phyloP scores from a whole-genome alignment of 2,113 vertebrate species.

The Anguilla rostrata region DNA sequence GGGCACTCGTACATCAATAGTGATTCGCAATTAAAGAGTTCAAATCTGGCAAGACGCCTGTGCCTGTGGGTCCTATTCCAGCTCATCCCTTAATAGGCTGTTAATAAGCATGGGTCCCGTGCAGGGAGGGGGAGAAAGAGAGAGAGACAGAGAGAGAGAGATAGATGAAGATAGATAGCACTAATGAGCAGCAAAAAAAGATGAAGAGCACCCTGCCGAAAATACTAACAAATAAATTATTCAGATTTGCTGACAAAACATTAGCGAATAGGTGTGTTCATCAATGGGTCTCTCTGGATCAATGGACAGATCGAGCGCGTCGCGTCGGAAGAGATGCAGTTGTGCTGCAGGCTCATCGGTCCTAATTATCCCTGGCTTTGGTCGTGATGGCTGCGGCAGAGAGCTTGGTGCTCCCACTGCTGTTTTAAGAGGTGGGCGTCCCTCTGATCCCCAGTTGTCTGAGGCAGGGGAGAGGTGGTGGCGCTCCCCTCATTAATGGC shows the following conservation, averaged over 20 bases:
- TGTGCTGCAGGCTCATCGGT: not conserved
- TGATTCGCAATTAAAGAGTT: slow-evolving; percentile 16
- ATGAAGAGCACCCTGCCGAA: not conserved
- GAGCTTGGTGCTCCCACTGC: not conserved
- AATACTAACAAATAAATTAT: slow-evolving; percentile 4
- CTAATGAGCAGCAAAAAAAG: not conserved
- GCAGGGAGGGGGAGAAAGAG: not conserved
- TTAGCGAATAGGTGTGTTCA: not conserved
- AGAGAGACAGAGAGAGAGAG: not conserved
- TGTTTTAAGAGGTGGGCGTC: not conserved
- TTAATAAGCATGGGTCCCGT: not conserved
- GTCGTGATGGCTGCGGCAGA: not conserved
- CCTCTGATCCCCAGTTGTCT: not conserved
- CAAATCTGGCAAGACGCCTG: not conserved
- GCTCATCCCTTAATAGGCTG: not conserved
- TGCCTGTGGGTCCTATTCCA: not conserved
- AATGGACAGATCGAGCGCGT: not conserved
- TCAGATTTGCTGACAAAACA: not conserved
- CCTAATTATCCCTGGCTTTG: not conserved
- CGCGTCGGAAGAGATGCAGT: not conserved
- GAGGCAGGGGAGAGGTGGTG: not conserved
- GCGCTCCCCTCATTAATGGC: not conserved
- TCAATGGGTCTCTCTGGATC: not conserved
- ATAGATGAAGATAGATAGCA: not conserved
- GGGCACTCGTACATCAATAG: not conserved